phyloP scores from a whole-genome alignment of 2,797 vertebrate species.

The Myiotriccus ornatus region DNA sequence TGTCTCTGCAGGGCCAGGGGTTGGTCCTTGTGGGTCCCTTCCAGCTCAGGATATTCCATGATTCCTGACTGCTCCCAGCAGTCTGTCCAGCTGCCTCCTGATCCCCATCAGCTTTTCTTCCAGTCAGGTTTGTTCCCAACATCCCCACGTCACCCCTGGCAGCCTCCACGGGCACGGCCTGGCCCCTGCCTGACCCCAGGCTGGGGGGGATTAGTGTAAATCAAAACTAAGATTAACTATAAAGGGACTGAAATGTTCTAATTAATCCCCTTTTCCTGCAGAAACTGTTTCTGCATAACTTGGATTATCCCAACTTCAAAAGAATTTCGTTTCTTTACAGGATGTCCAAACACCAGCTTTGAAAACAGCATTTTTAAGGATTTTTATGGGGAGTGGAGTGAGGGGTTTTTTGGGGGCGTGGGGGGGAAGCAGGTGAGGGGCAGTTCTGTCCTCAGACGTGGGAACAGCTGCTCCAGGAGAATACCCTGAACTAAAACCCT shows the following conservation, averaged over 20 bases:
- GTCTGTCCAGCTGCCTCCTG: background rate
- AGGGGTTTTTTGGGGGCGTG: background rate
- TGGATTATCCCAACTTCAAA: background rate
- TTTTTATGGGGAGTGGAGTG: background rate
- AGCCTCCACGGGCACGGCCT: background rate
- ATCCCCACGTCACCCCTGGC: background rate
- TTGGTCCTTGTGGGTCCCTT: background rate
- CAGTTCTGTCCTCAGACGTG: fast-evolving
- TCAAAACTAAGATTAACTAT: background rate
- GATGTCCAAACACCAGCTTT: background rate
- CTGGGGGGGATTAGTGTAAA: background rate
- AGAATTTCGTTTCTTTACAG: background rate
- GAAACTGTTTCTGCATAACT: background rate
- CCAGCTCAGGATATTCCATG: background rate
- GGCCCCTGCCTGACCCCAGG: background rate
- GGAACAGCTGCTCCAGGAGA: background rate
- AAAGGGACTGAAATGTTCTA: background rate
- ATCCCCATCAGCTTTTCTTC: background rate
- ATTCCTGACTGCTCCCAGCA: background rate
- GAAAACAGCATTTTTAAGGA: background rate
- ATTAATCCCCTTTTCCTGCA: background rate
- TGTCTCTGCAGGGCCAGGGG: background rate
- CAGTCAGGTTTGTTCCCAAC: background rate
- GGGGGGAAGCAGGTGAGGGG: background rate
- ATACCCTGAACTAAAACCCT: background rate